Base-by-base conservation (phyloP, 2,888 invertebrate species). In the Herminia tarsipennalis region DNA sequence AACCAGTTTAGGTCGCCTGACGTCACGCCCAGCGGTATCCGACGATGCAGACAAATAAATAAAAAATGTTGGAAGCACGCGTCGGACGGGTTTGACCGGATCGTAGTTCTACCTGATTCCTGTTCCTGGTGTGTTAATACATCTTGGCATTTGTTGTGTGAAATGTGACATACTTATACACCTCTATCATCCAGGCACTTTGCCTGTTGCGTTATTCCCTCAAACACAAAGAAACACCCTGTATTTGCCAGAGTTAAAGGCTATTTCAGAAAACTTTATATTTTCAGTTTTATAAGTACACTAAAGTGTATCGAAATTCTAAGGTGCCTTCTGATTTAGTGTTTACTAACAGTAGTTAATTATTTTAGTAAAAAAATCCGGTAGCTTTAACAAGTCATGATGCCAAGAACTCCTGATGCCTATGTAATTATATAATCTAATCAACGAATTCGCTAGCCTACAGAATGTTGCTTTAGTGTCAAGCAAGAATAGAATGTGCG, bases 1-100 rank as follows among this genome's bases (percentile, higher is more conserved):
- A 90, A 91, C 91, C 90, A 89, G 91, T 91, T 91, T 90, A 91
- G 91, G 89, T 90, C 78, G 89, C 76, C 79, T 90, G 89, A 90
- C 90, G 91, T 90, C 90, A 90, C 87, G 68, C 86, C 82, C 89
- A 89, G 90, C 90, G 90, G 90, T 89, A 89, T 83, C 86, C 84
- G 83, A 88, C 89, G 86, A 78, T 88, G 86, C 90, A 89, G 86
- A 90, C 88, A 88, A 91, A 90, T 90, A 91, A 91, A 89, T 88
- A 89, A 90, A 90, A 91, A 91, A 88, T 89, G 89, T 88, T 90
- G 90, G 88, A 88, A 90, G 89, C 90, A 90, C 91, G 88, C 89
- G 88, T 85, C 76, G 83, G 90, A 91, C 91, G 87, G 86, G 91
- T 91, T 90, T 86, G 85, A 90, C 90, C 86, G 88, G 89, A 90